phyloP scores from a whole-genome alignment of 2,888 invertebrate species.

The Drosophila lacicola region DNA sequence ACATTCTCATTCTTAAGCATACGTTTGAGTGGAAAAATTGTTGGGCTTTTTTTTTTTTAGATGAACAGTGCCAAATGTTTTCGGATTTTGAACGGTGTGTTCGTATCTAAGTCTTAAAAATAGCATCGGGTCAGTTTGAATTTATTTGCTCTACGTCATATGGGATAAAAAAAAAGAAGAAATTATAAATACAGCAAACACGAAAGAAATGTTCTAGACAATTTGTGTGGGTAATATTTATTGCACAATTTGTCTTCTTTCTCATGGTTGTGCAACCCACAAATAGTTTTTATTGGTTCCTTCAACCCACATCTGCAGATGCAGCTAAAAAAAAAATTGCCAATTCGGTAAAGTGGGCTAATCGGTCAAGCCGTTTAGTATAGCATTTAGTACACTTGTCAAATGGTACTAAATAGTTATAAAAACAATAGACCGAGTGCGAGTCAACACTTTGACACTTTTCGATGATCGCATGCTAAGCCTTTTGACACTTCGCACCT shows the following conservation, averaged over 20 bases:
- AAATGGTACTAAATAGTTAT: not conserved
- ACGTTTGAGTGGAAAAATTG: not conserved
- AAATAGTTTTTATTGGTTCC: slow-evolving; percentile 18
- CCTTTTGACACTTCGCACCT: slow-evolving; percentile 45
- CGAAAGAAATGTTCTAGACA: slow-evolving; percentile 16
- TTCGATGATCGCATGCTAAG: slow-evolving; percentile 20
- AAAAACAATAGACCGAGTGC: slow-evolving; percentile 4
- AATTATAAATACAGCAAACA: slow-evolving; percentile 5
- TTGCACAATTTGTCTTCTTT: slow-evolving; percentile 16
- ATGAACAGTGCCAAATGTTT: slow-evolving; percentile 3
- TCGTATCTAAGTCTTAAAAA: slow-evolving; percentile 12
- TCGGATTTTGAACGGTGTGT: slow-evolving; percentile 5
- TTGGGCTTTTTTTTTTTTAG: not conserved
- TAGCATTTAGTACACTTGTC: not conserved
- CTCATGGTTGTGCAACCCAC: not conserved
- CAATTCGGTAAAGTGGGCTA: slow-evolving; percentile 19
- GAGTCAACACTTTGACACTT: slow-evolving; percentile 2
- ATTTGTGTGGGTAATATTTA: slow-evolving; percentile 39
- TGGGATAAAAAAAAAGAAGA: not conserved
- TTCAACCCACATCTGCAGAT: slow-evolving; percentile 11
- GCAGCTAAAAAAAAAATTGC: slow-evolving; percentile 10
- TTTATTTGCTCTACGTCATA: slow-evolving; percentile 37
- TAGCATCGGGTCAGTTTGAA: slow-evolving; percentile 10
- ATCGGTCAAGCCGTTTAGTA: slow-evolving; percentile 5
- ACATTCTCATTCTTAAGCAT: not conserved